Base-by-base conservation (phyloP, 2,113 vertebrate genomes). In the Salvelinus fontinalis region DNA sequence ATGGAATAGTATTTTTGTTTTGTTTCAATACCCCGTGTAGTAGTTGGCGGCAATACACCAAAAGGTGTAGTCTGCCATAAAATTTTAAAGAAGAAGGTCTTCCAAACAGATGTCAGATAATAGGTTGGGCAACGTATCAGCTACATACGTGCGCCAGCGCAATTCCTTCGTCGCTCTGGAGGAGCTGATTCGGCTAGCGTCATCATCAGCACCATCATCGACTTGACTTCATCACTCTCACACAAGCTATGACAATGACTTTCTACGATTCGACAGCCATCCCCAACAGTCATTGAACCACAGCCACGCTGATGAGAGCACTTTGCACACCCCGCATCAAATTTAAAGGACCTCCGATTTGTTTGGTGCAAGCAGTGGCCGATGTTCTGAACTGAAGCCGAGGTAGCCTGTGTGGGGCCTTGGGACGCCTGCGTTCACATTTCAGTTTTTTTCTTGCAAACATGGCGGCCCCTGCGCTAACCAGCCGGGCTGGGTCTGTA, bases 381-480 rank as follows among this genome's bases (percentile, higher is more conserved):
- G 8, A 24, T 62, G 59, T 24, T 7, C n/a, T 62, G 59, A 62
- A 62, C 9, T 62, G 59, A 62, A 24, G 13, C 59, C 59, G 39
- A 11, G 9, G 59, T n/a, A 22, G n/a, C 20, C 7, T 24, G 59
- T 62, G 39, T 44, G 39, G 39, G 59, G 59, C 18, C 18, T 62
- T 62, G 59, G 59, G 59, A 27, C 71, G 71, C 54, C 20, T 60
- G 71, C 51, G 26, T 73, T 49, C 44, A 60, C 6, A 22, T 4
- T 9, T 3, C 66, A 31, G 81, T 29, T 80, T 83, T 84, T 82
- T 82, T 73, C 79, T 85, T 81, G 83, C 89, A 92, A 96, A 94
- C 92, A 97, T 96, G 97, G 95, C 96, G 95, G 96, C 96, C 89
- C 95, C 95, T 83, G 91, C 94, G 90, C 86, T 90, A 75, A 93